A percentile compares a stretch with the other conserved stretches of the same genome.
These are phyloP conservation scores for Blera fallax DNA, from an alignment of 2,888 invertebrate genomes.

Conservation along the genomic window DNA sequence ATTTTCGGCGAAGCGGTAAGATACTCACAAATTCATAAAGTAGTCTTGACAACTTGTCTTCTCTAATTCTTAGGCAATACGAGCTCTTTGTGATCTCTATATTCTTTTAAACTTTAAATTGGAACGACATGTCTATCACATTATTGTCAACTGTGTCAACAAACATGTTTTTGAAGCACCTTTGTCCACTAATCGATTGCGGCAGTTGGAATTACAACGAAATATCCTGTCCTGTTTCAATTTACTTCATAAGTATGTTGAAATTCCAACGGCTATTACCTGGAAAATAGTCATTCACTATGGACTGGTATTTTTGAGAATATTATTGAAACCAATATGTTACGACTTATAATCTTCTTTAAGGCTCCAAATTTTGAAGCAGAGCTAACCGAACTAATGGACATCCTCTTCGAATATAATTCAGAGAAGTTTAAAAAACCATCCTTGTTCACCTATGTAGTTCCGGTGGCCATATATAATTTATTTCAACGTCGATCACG, in stretches of 20 bases:
- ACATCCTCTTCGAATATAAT: constrained; percentile 49
- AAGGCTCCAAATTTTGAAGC: constrained; percentile 19
- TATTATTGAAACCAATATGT: neutral
- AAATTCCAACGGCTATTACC: constrained; percentile 42
- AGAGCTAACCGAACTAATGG: constrained; percentile 42
- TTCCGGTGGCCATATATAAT: constrained; percentile 59
- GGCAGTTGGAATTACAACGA: constrained; percentile 20
- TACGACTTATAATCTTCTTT: neutral
- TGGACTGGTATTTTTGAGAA: constrained; percentile 27
- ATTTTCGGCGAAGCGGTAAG: constrained; percentile 40
- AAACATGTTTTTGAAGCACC: constrained; percentile 24
- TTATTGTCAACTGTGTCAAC: constrained; percentile 34
- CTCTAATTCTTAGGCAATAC: constrained; percentile 26
- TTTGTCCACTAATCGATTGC: neutral
- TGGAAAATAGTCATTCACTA: constrained; percentile 54
- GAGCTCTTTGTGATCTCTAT: constrained; percentile 33
- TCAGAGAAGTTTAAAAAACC: constrained; percentile 41
- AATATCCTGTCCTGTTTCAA: constrained; percentile 40
- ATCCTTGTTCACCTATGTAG: constrained; percentile 32
- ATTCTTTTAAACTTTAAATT: constrained; percentile 43
- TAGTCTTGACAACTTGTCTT: neutral
- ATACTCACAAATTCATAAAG: neutral
- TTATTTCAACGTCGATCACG: constrained; percentile 11
- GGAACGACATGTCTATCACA: constrained; percentile 34
- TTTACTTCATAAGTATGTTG: constrained; percentile 42